A percentile compares a stretch with the other conserved stretches of the same genome.
Conservation (phyloP, 2,888 invertebrate species). For the Hoplodrina ambigua region DNA sequence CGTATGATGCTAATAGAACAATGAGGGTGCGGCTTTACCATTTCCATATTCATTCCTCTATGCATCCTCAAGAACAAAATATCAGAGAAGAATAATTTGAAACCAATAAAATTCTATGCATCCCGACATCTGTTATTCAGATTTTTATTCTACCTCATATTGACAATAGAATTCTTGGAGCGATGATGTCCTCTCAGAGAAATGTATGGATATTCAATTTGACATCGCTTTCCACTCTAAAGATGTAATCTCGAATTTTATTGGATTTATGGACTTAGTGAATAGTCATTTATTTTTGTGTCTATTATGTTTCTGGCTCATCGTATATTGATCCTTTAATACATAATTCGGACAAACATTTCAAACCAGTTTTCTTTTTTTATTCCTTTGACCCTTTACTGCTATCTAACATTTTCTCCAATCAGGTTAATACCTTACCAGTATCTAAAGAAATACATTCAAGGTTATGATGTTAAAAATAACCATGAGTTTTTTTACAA, state of each 20-base stretch:
- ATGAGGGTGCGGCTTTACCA: background rate
- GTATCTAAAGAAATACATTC: background rate
- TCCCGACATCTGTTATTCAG: constrained; percentile 44
- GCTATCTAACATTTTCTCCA: background rate
- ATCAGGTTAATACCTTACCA: background rate
- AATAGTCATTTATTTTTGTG: constrained; percentile 22
- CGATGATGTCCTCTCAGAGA: constrained; percentile 42
- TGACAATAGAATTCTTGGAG: constrained; percentile 54
- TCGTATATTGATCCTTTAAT: background rate
- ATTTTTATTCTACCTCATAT: constrained; percentile 53
- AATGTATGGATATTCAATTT: constrained; percentile 66
- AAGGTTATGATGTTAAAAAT: background rate
- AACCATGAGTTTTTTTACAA: background rate
- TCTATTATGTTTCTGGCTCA: constrained; percentile 14
- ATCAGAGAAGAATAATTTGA: constrained; percentile 32
- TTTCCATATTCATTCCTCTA: constrained; percentile 15
- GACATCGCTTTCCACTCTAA: constrained; percentile 50
- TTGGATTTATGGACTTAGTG: constrained; percentile 46
- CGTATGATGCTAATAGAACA: background rate
- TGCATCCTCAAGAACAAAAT: constrained; percentile 14
- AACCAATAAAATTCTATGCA: constrained; percentile 36
- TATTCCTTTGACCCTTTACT: background rate
- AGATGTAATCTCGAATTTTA: constrained; percentile 58
- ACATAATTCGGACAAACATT: background rate
- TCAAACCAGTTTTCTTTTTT: no score